Percentiles rank a stretch among this genome's conserved stretches.
Conservation (phyloP, 2,113 vertebrate species). For the Mobula hypostoma region DNA sequence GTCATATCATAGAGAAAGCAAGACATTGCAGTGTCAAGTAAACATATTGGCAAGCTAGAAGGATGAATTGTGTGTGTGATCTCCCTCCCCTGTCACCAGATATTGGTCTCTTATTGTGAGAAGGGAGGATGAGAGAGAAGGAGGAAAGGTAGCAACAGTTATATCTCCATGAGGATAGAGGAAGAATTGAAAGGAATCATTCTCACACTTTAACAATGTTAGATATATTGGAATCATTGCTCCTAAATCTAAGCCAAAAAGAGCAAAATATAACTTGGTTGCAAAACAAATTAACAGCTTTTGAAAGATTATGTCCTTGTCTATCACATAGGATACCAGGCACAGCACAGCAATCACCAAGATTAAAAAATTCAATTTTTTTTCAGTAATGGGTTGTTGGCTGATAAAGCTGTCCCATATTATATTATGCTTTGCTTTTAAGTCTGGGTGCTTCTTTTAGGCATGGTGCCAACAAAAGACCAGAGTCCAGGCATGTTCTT, state of each 20-base stretch:
- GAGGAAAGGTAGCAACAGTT: background rate
- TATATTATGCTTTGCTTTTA: background rate
- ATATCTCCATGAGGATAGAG: background rate
- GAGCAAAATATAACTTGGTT: background rate
- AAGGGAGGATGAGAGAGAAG: background rate
- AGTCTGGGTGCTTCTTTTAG: background rate
- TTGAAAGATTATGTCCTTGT: slow-evolving; percentile 23
- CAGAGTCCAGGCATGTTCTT: background rate
- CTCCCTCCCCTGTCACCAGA: background rate
- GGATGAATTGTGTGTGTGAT: background rate
- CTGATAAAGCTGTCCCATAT: background rate
- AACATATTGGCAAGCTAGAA: background rate
- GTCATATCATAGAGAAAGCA: too few species aligned
- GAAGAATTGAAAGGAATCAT: background rate
- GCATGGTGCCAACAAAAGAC: background rate
- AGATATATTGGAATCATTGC: background rate
- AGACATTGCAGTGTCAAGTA: background rate
- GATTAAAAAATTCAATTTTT: background rate
- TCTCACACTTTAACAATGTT: background rate
- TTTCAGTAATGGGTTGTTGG: background rate
- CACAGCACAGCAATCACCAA: background rate
- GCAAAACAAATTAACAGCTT: slow-evolving; percentile 13
- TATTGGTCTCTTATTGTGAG: background rate
- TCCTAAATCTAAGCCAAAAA: slow-evolving; percentile 3
- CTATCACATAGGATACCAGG: background rate